phyloP scores from a whole-genome alignment of 1,140 invertebrate genomes.

The Diorhabda carinulata region DNA sequence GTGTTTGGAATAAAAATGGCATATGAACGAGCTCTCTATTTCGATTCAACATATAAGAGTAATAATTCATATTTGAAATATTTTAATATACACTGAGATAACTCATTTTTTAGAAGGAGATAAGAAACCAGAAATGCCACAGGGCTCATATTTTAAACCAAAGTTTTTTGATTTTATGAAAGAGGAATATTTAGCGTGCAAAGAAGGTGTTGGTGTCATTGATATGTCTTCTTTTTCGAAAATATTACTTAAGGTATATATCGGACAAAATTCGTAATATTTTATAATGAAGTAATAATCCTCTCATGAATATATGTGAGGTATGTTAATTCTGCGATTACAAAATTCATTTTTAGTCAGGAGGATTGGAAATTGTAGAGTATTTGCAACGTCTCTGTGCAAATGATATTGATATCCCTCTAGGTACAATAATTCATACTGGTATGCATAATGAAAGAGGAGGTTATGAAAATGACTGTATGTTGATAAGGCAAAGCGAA shows the following conservation, averaged over 20 bases:
- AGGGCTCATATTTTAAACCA: constrained; percentile 67
- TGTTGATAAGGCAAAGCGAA: constrained; percentile 64
- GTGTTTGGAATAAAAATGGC: constrained; percentile 82
- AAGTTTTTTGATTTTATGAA: constrained; percentile 72
- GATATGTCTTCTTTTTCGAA: constrained; percentile 87
- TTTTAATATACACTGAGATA: background rate
- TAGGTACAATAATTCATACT: constrained; percentile 72
- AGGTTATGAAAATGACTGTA: constrained; percentile 81
- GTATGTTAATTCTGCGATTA: too few relatives aligned
- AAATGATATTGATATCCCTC: constrained; percentile 69
- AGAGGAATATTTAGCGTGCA: constrained; percentile 74
- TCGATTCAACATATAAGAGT: constrained; percentile 54
- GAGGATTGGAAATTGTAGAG: constrained; percentile 60
- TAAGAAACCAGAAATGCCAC: constrained; percentile 52
- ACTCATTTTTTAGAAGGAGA: constrained; percentile 44
- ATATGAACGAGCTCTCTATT: constrained; percentile 72
- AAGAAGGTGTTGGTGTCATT: constrained; percentile 73
- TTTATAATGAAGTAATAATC: background rate
- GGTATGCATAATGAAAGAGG: constrained; percentile 78
- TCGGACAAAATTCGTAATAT: background rate
- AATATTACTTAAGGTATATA: constrained; percentile 67
- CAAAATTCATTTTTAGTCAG: constrained; percentile 47
- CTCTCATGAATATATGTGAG: too few relatives aligned
- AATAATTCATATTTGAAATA: constrained; percentile 12
- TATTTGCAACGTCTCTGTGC: constrained; percentile 74